Conservation (phyloP, 1,140 invertebrate species). For the Drosophila punjabiensis region DNA sequence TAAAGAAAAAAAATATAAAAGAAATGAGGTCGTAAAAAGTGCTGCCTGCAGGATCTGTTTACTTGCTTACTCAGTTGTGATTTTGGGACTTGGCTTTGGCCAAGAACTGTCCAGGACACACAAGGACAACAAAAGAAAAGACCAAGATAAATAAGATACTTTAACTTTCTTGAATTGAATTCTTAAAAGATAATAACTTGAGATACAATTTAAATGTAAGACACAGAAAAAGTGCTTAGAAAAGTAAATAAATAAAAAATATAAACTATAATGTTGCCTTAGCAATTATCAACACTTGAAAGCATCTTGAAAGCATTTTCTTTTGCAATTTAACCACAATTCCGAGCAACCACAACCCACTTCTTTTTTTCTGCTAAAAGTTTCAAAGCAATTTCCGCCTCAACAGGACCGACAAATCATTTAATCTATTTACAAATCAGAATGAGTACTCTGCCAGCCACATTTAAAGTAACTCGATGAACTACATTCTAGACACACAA, state of each 20-base stretch:
- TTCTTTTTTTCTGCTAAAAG: conserved; percentile 5
- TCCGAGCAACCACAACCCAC: background rate
- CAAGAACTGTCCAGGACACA: conserved; percentile 6
- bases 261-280: background rate
- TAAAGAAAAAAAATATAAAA: conserved; percentile 11
- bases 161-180: too few species aligned
- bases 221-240: background rate
- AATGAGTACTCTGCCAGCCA: conserved; percentile 21
- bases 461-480: conserved; percentile 31
- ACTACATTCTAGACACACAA: conserved; percentile 13
- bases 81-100: conserved; percentile 8
- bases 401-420: conserved; percentile 28
- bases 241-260: background rate
- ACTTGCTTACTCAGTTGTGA: conserved; percentile 28
- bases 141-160: background rate
- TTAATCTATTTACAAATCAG: conserved; percentile 44
- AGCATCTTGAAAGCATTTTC: background rate
- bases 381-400: conserved; percentile 18
- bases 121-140: background rate
- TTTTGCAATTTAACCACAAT: conserved; percentile 25
- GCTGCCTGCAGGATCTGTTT: conserved; percentile 39
- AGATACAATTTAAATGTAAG: background rate
- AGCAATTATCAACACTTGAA: background rate
- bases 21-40: conserved; percentile 22
- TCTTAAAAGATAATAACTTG: background rate